A percentile compares a stretch with the other conserved stretches of the same genome.
phyloP scores from a whole-genome alignment of 1,140 invertebrate species.

The Zaprionus taronus region DNA sequence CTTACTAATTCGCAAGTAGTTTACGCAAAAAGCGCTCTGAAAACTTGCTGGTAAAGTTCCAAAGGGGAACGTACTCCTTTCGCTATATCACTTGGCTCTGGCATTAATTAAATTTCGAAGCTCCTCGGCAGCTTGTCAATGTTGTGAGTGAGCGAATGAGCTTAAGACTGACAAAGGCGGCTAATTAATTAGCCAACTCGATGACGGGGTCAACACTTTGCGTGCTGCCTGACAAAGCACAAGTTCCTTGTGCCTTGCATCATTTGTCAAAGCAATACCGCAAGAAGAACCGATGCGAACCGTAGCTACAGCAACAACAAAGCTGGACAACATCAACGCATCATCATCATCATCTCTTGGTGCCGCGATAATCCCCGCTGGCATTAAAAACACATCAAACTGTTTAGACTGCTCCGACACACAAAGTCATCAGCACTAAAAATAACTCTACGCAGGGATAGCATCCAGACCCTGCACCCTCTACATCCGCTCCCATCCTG shows the following conservation, averaged over 20 bases:
- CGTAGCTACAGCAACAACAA: background rate
- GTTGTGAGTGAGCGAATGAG: conserved; percentile 12
- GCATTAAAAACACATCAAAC: conserved; percentile 80
- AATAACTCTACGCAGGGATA: conserved; percentile 38
- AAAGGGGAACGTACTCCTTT: background rate
- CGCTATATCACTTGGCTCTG: conserved; percentile 32
- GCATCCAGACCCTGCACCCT: conserved; percentile 6
- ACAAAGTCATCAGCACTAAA: conserved; percentile 62
- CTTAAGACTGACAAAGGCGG: conserved; percentile 48
- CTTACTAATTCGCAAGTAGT: conserved; percentile 24
- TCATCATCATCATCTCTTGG: conserved; percentile 10
- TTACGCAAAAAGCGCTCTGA: conserved; percentile 40
- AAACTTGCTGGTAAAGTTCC: conserved; percentile 31
- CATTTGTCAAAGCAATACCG: conserved; percentile 66
- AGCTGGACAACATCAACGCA: conserved; percentile 1
- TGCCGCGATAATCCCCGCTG: conserved; percentile 51
- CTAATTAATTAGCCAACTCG: conserved; percentile 72
- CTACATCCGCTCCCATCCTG: background rate
- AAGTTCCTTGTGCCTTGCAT: conserved; percentile 15
- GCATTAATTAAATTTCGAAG: conserved; percentile 74
- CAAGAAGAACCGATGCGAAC: conserved; percentile 5
- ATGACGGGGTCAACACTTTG: conserved; percentile 64
- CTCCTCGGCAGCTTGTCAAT: conserved; percentile 36
- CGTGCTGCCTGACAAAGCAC: conserved; percentile 1
- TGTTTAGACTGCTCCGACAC: conserved; percentile 49